Conservation (phyloP, 2,797 vertebrate genomes). For the Brotula barbata region DNA sequence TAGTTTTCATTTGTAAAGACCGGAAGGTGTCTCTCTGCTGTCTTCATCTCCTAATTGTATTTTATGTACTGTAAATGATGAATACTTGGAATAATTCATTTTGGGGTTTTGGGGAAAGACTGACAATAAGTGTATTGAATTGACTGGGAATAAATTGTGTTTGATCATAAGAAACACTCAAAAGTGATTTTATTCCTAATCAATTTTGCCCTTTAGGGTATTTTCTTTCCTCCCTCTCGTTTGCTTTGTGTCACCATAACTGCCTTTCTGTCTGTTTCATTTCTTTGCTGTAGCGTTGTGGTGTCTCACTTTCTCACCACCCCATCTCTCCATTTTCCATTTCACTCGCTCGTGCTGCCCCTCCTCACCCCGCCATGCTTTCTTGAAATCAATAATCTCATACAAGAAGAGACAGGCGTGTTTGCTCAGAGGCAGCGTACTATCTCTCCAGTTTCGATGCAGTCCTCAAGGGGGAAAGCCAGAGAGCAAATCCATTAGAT, state of each 20-base stretch:
- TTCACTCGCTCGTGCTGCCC: conserved; percentile 5
- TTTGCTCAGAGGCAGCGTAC: conserved; percentile 36
- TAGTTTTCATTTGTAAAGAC: no score
- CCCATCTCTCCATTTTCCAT: conserved; percentile 23
- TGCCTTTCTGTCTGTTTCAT: conserved; percentile 16
- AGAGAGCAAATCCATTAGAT: conserved; percentile 64
- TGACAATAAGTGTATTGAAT: no score
- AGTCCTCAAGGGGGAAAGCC: conserved; percentile 26
- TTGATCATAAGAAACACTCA: not conserved
- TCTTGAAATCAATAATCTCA: conserved; percentile 68
- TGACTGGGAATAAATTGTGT: conserved; percentile 7
- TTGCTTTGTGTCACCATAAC: not conserved
- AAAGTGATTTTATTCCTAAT: conserved; percentile 1
- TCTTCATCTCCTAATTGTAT: no score
- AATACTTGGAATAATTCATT: no score
- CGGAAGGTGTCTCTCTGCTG: no score
- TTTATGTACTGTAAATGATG: no score
- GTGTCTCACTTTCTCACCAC: conserved; percentile 15
- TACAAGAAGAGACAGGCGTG: conserved; percentile 44
- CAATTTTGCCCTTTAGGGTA: conserved; percentile 3
- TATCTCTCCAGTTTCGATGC: conserved; percentile 18
- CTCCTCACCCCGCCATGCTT: conserved; percentile 10
- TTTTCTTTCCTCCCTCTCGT: conserved; percentile 10
- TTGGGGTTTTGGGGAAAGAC: no score
- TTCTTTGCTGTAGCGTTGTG: not conserved